A percentile compares a stretch with the other conserved stretches of the same genome.
These are phyloP conservation scores for Orussus abietinus DNA, from an alignment of 1,140 invertebrate genomes.

Conservation along the genomic window DNA sequence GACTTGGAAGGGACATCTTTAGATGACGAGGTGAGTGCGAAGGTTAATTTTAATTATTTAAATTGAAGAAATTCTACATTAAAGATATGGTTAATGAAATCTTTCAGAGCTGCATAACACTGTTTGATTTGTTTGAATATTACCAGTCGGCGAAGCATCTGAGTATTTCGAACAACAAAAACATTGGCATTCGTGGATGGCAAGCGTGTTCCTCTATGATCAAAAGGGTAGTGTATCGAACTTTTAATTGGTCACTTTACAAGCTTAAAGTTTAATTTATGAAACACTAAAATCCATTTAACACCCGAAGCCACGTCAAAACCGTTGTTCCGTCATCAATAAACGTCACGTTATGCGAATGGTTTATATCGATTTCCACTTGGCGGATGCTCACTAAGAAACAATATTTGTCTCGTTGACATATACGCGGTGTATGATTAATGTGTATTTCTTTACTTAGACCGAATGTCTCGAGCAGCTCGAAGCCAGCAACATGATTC, in stretches of 20 bases:
- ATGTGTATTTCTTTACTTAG: constrained; percentile 47
- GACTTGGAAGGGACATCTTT: constrained; percentile 66
- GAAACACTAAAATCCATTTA: neutral
- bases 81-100: constrained; percentile 19
- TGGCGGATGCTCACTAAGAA: constrained; percentile 13
- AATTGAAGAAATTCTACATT: constrained; percentile 8
- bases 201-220: constrained; percentile 75
- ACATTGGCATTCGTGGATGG: constrained; percentile 74
- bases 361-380: no score
- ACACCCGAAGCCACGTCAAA: constrained; percentile 4
- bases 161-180: constrained; percentile 72
- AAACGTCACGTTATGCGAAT: no score
- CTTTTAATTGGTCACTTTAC: no score
- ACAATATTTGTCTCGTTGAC: constrained; percentile 2
- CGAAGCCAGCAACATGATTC: constrained; percentile 62
- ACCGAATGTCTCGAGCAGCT: constrained; percentile 68
- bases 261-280: no score
- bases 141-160: constrained; percentile 78
- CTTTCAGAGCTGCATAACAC: constrained; percentile 56
- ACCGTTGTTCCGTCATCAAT: constrained; percentile 7
- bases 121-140: constrained; percentile 91
- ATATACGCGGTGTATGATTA: neutral
- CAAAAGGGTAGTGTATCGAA: constrained; percentile 61
- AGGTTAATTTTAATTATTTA: constrained; percentile 27
- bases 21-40: constrained; percentile 76